Conservation (phyloP, 2,113 vertebrate species). For the Leptobrachium ailaonicum region DNA sequence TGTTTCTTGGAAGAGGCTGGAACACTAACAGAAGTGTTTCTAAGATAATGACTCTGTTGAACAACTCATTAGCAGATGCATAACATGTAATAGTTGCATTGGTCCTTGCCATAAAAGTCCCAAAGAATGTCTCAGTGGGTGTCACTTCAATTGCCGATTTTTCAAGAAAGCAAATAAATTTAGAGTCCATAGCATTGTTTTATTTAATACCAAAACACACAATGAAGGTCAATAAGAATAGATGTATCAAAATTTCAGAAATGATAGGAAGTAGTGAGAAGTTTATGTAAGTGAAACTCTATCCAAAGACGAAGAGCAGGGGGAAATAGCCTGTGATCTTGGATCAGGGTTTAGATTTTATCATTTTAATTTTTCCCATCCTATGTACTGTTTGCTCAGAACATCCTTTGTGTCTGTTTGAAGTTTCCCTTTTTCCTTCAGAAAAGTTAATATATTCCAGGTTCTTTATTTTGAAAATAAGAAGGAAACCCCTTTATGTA, state of each 20-base stretch:
- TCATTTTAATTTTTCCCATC: conserved; percentile 51
- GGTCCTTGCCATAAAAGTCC: neutral
- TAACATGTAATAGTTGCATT: too few relatives aligned
- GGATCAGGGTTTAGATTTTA: conserved; percentile 50
- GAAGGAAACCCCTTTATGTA: conserved; percentile 14
- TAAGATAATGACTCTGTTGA: too few relatives aligned
- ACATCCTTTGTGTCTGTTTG: conserved; percentile 41
- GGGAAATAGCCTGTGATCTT: conserved; percentile 43
- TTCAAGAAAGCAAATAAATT: conserved; percentile 12
- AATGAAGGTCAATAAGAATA: neutral
- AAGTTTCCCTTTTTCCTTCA: conserved; percentile 52
- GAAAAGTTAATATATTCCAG: conserved; percentile 50
- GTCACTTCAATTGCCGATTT: neutral
- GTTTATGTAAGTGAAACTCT: conserved; percentile 38
- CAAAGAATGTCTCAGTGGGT: neutral
- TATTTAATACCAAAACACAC: conserved; percentile 44
- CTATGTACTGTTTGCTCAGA: conserved; percentile 6
- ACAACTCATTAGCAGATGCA: too few relatives aligned
- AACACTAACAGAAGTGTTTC: too few relatives aligned
- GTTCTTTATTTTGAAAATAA: conserved; percentile 38
- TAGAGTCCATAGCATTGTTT: conserved; percentile 42
- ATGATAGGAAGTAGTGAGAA: conserved; percentile 20
- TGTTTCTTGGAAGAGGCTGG: too few relatives aligned
- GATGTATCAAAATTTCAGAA: neutral
- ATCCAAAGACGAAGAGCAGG: neutral